Evolutionary conservation across 2,797 vertebrate species (phyloP), one percentile per base, ranked within the genome.

Genomic region (Squalus acanthias): DNA sequence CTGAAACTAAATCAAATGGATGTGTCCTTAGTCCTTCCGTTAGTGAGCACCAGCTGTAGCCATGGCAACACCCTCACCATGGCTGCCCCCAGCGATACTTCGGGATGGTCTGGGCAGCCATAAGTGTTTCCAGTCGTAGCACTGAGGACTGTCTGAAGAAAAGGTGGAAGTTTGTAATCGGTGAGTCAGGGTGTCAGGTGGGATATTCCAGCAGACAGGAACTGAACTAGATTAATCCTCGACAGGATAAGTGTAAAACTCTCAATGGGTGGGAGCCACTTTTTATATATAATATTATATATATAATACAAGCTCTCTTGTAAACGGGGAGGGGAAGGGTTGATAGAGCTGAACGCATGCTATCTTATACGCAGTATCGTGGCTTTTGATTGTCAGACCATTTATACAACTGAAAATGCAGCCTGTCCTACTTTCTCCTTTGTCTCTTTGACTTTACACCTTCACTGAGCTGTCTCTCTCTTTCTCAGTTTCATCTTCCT

Each of bases 1-100:
- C 17, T 39, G 65, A 46, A 93, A 15, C 60, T 67, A 92, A 92
- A 92, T 92, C 89, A 92, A n/a, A n/a, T n/a, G 60, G 60, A 92
- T 67, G 15, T 65, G 91, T 67, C 46, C 91, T 93, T 46, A 93
- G 91, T 8, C n/a, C 63, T 69, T 8, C 39, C 17, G 39, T 46
- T 39, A 69, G 65, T 46, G n/a, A 93, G 20, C 91, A 93, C n/a
- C 20, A 69, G 91, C n/a, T 22, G 91, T 46, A 93, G 22, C 91
- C 91, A 69, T 93, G 91, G 91, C 65, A 93, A 93, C 91, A 69
- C 65, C 24, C 65, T 69, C 20, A 93, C 63, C 91, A 1, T 93
- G 26, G n/a, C 63, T 93, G 33, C 39, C 39, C 91, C n/a, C 15
- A 20, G 65, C 6, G n/a, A 39, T 93, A 46, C 20, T 67, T 67